Evolutionary conservation across 1,140 invertebrate species (phyloP), one percentile per base, ranked within the genome.

Genomic region (Saxidomus purpurata): DNA sequence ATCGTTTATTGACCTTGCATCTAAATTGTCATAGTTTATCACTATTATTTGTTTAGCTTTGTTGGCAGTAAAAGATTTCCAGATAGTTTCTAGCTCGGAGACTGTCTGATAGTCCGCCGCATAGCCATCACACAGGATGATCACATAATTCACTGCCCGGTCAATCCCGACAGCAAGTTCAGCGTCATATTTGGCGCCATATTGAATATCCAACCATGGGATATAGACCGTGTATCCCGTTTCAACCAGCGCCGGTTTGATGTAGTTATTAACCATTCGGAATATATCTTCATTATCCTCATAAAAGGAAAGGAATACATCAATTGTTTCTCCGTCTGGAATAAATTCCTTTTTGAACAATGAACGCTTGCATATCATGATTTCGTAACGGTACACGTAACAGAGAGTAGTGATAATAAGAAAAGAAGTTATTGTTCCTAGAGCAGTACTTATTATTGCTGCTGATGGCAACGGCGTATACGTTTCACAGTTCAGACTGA

Each of bases 251-350:
- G 25, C 28, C 25, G 69, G 63, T 28, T 25, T 31, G 6, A 85
- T 31, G 22, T 36, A 74, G 17, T 40, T 36, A 1, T 31, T 28
- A 2, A 85, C 82, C 36, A 43, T 22, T 9, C 28, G 17, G 19
- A 85, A 74, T 55, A 74, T n/a, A 0, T 85, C 82, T 3, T 67
- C 28, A 85, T 85, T 71, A 19, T 74, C 63, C n/a, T 71, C 67
- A 17, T n/a, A 69, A 47, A 47, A 69, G 9, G 82, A 85, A 28
- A 85, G 40, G 34, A 85, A 85, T 31, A 85, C 82, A 49, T 85
- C 69, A 15, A 52, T 43, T 9, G 3, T n/a, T 25, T 40, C 0
- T 28, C 17, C 1, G n/a, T 15, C 9, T 34, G 22, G 6, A 25
- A 40, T 15, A 63, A 82, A 31, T 1, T n/a, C 22, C n/a, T 63